These are phyloP conservation scores for Dendrocincla fuliginosa DNA, from an alignment of 2,797 vertebrate genomes.

Conservation along the genomic window DNA sequence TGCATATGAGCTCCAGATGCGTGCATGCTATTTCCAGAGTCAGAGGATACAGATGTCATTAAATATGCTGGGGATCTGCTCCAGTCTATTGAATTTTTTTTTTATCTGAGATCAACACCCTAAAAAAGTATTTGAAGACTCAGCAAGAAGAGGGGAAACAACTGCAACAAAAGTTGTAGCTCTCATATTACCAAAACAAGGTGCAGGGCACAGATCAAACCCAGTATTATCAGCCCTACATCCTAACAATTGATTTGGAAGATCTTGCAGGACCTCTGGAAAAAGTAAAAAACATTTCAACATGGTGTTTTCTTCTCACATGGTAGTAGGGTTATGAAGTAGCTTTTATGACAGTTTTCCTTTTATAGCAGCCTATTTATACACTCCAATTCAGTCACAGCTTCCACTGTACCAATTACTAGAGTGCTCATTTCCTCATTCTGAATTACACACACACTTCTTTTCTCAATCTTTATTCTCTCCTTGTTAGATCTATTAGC, in stretches of 20 bases:
- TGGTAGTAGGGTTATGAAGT: background rate
- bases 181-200: background rate
- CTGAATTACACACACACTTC: background rate
- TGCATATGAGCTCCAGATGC: slow-evolving; percentile 64
- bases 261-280: background rate
- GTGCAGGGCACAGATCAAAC: background rate
- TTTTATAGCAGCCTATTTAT: slow-evolving; percentile 37
- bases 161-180: slow-evolving; percentile 6
- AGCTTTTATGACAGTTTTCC: slow-evolving; percentile 12
- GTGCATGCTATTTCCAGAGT: slow-evolving; percentile 39
- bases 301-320: background rate
- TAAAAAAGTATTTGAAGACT: slow-evolving; percentile 54
- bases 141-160: slow-evolving; percentile 43
- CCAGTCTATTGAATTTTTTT: slow-evolving; percentile 47
- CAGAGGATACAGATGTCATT: slow-evolving; percentile 62
- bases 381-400: slow-evolving; percentile 16
- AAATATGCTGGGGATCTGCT: slow-evolving; percentile 53
- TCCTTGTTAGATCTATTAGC: background rate
- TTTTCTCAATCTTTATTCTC: background rate
- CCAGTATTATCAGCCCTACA: background rate
- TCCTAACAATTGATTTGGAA: background rate
- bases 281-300: background rate
- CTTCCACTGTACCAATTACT: slow-evolving; percentile 28
- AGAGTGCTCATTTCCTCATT: slow-evolving; percentile 33
- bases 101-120: slow-evolving; percentile 53